A percentile compares a stretch with the other conserved stretches of the same genome.
These are phyloP conservation scores for Oryctes rhinoceros DNA, from an alignment of 1,140 invertebrate species.

Conservation along the genomic window DNA sequence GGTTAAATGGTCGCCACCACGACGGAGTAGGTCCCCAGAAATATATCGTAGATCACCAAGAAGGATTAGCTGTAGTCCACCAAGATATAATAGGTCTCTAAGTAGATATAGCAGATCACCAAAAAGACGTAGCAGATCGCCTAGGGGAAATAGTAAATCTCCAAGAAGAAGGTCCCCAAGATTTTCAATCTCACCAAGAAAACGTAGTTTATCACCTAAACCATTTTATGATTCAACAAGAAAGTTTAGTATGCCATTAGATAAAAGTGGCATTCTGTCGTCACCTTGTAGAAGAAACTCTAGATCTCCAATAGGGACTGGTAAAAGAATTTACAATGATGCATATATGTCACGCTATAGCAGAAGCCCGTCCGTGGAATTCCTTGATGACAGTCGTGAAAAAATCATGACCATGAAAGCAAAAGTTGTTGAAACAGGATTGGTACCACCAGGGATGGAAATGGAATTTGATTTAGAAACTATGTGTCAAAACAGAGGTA, in stretches of 20 bases:
- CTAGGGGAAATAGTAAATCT: background rate
- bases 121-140: background rate
- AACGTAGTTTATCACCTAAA: background rate
- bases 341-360: background rate
- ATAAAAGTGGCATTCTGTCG: background rate
- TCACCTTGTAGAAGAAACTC: background rate
- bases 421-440: background rate
- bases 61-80: background rate
- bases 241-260: background rate
- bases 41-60: background rate
- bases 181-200: background rate
- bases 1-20: background rate
- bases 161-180: background rate
- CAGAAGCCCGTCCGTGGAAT: background rate
- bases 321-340: background rate
- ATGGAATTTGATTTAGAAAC: background rate
- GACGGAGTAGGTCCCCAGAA: background rate
- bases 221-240: no score
- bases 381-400: background rate
- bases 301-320: background rate
- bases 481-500: background rate
- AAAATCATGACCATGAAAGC: conserved; percentile 6
- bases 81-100: background rate
- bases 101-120: background rate
- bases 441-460: background rate